Percentiles rank a stretch among this genome's conserved stretches.
Conservation (phyloP, 2,797 vertebrate genomes). For the Chlorospingus semifuscus region DNA sequence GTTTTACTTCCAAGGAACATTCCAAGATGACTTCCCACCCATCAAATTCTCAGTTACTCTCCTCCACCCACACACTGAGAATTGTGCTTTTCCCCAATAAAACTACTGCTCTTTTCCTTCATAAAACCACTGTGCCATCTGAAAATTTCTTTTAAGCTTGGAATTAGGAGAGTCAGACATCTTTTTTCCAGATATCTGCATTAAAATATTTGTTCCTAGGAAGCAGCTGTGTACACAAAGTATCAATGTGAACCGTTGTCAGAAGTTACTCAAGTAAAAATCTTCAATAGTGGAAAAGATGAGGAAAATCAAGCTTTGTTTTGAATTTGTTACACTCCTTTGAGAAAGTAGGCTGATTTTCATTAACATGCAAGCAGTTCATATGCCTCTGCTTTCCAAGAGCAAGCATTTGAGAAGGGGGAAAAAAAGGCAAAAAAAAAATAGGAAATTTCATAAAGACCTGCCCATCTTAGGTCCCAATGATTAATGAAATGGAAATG, state of each 20-base stretch:
- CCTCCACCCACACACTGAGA: not conserved
- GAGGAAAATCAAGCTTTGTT: not conserved
- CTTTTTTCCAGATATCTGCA: not conserved
- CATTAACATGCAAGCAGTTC: not conserved
- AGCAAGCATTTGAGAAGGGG: not conserved
- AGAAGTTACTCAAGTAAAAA: not conserved
- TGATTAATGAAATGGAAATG: conserved; percentile 39
- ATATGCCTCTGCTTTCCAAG: not conserved
- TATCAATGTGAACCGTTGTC: not conserved
- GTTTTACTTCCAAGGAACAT: not conserved
- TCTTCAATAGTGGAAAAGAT: not conserved
- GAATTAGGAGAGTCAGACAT: not conserved
- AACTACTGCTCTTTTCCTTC: not conserved
- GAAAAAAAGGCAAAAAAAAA: not conserved
- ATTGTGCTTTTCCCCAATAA: not conserved
- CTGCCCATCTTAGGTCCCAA: not conserved
- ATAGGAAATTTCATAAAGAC: not conserved
- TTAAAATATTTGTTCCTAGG: not conserved
- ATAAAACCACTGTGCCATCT: not conserved
- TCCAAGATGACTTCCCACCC: not conserved
- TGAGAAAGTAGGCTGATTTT: not conserved
- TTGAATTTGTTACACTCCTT: not conserved
- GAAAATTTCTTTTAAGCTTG: not conserved
- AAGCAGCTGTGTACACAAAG: not conserved
- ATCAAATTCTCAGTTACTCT: not conserved